These are phyloP conservation scores for Lasiurus cinereus DNA, from an alignment of 2,113 vertebrate genomes.

Conservation along the genomic window DNA sequence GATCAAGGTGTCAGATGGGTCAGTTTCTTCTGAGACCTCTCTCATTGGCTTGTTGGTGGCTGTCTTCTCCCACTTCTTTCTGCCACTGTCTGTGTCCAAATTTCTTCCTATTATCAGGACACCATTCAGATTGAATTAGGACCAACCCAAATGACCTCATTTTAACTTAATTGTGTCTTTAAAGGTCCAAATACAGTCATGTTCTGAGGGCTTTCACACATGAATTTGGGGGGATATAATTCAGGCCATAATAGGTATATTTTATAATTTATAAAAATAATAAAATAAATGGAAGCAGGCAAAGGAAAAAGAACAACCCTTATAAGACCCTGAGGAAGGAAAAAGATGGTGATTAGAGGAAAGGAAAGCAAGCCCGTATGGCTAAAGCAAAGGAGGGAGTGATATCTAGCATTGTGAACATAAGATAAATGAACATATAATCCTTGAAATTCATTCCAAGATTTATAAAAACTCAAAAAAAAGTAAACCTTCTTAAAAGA, in stretches of 20 bases:
- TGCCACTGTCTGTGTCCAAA: neutral
- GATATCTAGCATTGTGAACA: neutral
- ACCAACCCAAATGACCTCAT: neutral
- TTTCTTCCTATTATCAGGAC: neutral
- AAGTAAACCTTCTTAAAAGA: neutral
- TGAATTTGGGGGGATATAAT: neutral
- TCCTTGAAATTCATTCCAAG: conserved; percentile 19
- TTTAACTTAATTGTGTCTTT: neutral
- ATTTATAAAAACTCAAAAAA: neutral
- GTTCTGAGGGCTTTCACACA: neutral
- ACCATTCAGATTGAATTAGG: neutral
- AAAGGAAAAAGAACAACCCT: neutral
- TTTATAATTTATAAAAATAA: neutral
- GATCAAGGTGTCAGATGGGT: neutral
- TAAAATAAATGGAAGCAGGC: neutral
- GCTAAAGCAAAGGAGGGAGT: neutral
- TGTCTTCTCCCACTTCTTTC: neutral
- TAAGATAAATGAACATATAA: neutral
- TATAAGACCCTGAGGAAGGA: neutral
- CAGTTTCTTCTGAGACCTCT: neutral
- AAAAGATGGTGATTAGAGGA: neutral
- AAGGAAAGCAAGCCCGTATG: neutral
- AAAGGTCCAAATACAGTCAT: neutral
- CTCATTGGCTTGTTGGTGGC: neutral
- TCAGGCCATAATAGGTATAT: neutral